These are phyloP conservation scores for Desmophyllum pertusum DNA, from an alignment of 92 coral and sea anemone genomes.

Conservation along the genomic window DNA sequence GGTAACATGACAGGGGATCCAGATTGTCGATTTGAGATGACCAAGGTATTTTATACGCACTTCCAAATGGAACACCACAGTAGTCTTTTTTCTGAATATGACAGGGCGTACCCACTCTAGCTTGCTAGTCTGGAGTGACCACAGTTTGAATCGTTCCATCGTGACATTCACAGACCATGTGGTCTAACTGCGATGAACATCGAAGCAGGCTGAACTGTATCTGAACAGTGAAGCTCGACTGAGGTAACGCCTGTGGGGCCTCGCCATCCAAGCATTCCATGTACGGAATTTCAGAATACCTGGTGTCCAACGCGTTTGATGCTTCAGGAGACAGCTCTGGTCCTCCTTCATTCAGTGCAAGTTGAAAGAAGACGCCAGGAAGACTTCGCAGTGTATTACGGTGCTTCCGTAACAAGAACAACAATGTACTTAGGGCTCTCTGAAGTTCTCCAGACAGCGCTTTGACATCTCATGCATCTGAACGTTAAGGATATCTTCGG, in stretches of 20 bases:
- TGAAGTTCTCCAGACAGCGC: neutral
- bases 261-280: neutral
- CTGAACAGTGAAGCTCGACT: constrained; percentile 13
- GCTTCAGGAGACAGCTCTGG: neutral
- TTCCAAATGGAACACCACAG: constrained; percentile 12
- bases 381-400: neutral
- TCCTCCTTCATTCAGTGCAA: constrained; percentile 5
- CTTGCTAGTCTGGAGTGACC: constrained; percentile 6
- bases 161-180: neutral
- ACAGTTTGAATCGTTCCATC: constrained; percentile 9
- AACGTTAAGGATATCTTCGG: neutral
- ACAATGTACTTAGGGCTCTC: neutral
- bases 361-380: neutral
- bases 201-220: constrained; percentile 10
- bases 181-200: neutral
- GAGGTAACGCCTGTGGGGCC: neutral
- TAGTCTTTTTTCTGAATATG: neutral
- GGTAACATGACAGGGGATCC: constrained; percentile 13
- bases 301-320: neutral
- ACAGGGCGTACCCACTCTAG: constrained; percentile 10
- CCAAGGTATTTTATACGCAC: constrained; percentile 18
- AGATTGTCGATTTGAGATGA: neutral
- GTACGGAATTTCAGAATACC: constrained; percentile 8
- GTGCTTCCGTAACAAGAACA: constrained; percentile 4
- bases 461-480: neutral